Base-by-base conservation (phyloP, 1,140 invertebrate species). In the Macrotrachela quadricornifera region DNA sequence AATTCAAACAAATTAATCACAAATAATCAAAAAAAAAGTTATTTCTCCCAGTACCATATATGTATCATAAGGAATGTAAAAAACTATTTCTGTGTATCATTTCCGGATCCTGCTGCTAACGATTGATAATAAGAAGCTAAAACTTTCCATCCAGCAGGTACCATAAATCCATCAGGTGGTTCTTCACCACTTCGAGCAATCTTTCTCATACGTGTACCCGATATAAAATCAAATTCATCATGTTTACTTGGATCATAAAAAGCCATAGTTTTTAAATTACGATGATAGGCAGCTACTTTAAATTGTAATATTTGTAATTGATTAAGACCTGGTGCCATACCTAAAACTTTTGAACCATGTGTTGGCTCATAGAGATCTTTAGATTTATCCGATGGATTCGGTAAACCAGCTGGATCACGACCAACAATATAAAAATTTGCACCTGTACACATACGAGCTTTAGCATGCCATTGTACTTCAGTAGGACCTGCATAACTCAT, bases 401-500 rank as follows among this genome's bases (percentile, higher is more conserved):
- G 81, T 68, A 99, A 79, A 41, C 92, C 92, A 39, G 92, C 94
- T 10, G 94, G 94, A 74, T 99, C 92, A 55, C 94, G 75, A 1
- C 94, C 92, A 17, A 99, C 94, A 57, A 99, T 99, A 67, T 97
- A 99, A 69, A 92, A 94, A 65, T 92, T 87, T 8, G 88, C 88
- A 0, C 92, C 92, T 13, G 90, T 85, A 59, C 82, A 81, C 80
- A 96, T 83, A 56, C 92, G 74, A 0, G 90, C 83, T 67, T 94
- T 94, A 0, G 90, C 90, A 72, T 97, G 92, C 92, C 92, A 97
- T 70, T 97, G 92, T 21, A 97, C 82, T 76, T 97, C 92, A 44
- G 87, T 90, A 15, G 92, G 92, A 14, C 94, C 94, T 16, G 91
- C 94, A 70, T 99, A 99, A 79, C 91, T 82, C 94, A 99, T 99